A percentile compares a stretch with the other conserved stretches of the same genome.
Evolutionary conservation across 1,140 invertebrate genomes (phyloP).

Genomic region (Colletes gigas): DNA sequence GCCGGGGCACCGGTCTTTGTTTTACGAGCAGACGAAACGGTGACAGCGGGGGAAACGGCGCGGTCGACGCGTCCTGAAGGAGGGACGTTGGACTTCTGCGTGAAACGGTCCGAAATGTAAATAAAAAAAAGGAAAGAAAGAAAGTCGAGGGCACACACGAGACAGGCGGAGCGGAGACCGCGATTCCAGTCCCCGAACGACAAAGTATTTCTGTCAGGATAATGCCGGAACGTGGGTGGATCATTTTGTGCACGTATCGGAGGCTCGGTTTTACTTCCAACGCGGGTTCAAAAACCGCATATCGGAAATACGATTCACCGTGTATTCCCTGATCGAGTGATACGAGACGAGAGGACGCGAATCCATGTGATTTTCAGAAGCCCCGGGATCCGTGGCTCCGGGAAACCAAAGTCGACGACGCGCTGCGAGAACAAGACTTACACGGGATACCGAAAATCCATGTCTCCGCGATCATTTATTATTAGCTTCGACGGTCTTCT

Average conservation of each 20-base stretch:
- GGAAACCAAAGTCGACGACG: not conserved
- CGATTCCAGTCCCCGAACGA: constrained; percentile 17
- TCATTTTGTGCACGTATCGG: constrained; percentile 42
- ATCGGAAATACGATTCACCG: constrained; percentile 49
- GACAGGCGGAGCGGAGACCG: constrained; percentile 27
- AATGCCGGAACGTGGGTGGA: constrained; percentile 47
- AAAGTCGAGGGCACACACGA: not conserved
- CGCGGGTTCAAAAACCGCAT: constrained; percentile 44
- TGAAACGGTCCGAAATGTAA: constrained; percentile 52
- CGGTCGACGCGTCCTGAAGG: too few relatives aligned
- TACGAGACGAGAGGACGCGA: not conserved
- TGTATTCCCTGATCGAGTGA: constrained; percentile 42
- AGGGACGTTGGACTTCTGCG: constrained; percentile 33
- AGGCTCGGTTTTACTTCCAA: constrained; percentile 15
- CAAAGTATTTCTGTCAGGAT: constrained; percentile 47
- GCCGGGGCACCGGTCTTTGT: constrained; percentile 43
- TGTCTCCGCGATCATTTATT: not conserved
- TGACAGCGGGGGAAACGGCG: constrained; percentile 38
- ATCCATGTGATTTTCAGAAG: constrained; percentile 38
- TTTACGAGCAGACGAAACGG: constrained; percentile 33
- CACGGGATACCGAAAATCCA: not conserved
- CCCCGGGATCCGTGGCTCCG: not conserved
- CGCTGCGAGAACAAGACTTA: not conserved
- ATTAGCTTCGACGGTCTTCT: too few relatives aligned
- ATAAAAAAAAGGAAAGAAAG: not conserved